phyloP scores from a whole-genome alignment of 1,140 invertebrate genomes.

The Coboldia fuscipes region DNA sequence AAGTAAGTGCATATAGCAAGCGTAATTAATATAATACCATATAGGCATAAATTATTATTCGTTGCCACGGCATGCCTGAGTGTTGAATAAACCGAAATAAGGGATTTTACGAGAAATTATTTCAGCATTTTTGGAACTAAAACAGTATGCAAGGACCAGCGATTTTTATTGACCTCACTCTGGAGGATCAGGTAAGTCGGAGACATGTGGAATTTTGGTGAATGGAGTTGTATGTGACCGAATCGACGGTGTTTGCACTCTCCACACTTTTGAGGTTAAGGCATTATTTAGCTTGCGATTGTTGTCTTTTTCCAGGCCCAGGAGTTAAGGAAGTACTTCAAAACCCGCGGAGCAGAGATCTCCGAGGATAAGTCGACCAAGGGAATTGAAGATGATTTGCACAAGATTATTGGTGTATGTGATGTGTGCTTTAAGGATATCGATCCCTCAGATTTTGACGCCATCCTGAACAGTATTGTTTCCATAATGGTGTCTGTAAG shows the following conservation, averaged over 20 bases:
- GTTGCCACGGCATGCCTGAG: too few species aligned
- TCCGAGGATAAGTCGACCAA: constrained; percentile 74
- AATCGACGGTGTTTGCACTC: background rate
- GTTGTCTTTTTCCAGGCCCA: constrained; percentile 39
- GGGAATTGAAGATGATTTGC: constrained; percentile 80
- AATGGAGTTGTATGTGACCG: background rate
- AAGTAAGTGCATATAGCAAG: too few species aligned
- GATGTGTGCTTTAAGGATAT: constrained; percentile 77
- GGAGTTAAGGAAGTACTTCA: constrained; percentile 75
- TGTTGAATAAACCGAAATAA: too few species aligned
- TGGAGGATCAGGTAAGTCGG: constrained; percentile 49
- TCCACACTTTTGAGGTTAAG: constrained; percentile 20
- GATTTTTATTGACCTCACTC: constrained; percentile 58
- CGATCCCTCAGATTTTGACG: constrained; percentile 58
- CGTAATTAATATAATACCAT: too few species aligned
- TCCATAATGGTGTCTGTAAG: constrained; percentile 76
- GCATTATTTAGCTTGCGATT: constrained; percentile 8
- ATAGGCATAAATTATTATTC: too few species aligned
- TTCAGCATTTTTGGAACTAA: too few species aligned
- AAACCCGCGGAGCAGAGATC: constrained; percentile 76
- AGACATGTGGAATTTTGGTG: constrained; percentile 5
- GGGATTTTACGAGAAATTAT: too few species aligned
- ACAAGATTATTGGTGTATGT: constrained; percentile 86
- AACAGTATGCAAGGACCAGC: constrained; percentile 47
- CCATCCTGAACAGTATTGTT: constrained; percentile 74